Base-by-base conservation (phyloP, 2,888 invertebrate species). In the Ischnura elegans region DNA sequence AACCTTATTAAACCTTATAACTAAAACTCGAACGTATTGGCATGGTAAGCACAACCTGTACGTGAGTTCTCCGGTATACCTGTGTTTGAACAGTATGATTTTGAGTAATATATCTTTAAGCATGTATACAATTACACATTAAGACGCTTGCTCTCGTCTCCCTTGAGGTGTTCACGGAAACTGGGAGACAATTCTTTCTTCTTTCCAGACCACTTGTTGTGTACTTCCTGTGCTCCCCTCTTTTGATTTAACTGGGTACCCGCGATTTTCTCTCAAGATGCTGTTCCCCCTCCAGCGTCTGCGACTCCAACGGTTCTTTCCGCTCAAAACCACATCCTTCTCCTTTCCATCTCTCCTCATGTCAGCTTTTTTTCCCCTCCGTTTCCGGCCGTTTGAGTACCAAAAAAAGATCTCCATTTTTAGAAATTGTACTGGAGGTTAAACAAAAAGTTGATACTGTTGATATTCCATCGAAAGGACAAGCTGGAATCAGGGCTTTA, bases 171-270 rank as follows among this genome's bases (percentile, higher is more conserved):
- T 42, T 36, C n/a, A 36, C 8, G 36, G 87, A 55, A 87, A 36
- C 21, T 36, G 29, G 2, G 36, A 2, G 85, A 45, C 42, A 42
- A 42, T 85, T 19, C 55, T 36, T 51, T 21, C 51, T 55, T 87
- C 55, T 51, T 55, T 87, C 42, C 87, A 55, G 87, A 87, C 87
- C 87, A 87, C 87, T 87, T 87, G 87, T 87, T 87, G 87, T 87
- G 51, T 87, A 51, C 47, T 55, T 87, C 87, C 47, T 55, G 36
- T 21, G n/a, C 55, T 55, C 51, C 36, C 29, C 47, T 87, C 45
- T 25, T 2, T 25, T 2, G 87, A 25, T n/a, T 87, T 13, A 42
- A 47, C 47, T 42, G 16, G 29, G 25, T 16, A n/a, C 46, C 46
- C 86, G 8, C 61, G 19, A 8, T n/a, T 61, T 25, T 61, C 61